Evolutionary conservation across 2,888 invertebrate genomes (phyloP), one percentile per base, ranked within the genome.

Genomic region (Lithophane ornitopus): DNA sequence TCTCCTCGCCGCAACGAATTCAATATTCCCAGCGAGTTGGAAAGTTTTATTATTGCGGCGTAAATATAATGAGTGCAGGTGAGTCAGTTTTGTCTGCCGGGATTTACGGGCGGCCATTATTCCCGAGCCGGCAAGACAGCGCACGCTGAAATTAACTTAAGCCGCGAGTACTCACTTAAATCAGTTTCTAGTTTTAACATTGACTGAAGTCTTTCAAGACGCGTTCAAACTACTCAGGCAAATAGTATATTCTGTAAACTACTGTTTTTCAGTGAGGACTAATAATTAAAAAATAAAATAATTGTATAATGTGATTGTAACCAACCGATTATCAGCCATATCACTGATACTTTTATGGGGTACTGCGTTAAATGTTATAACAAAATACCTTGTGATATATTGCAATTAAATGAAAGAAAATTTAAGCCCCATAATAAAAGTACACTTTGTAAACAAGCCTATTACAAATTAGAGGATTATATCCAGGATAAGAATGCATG

Each of bases 61-160:
- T 96, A 96, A 95, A 96, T 95, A 96, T 96, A 96, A 96, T 95
- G 95, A 96, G 95, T 94, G 94, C 95, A 96, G 96, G 96, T 96
- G 94, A 95, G 94, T 91, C 93, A 91, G 93, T 94, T 94, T 91
- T 92, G 95, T 95, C 95, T 95, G 94, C 88, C 81, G 93, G 94
- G 94, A 96, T 95, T 96, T 95, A 94, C 92, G 90, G 90, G 84
- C 90, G 86, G 90, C 91, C 92, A 91, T 93, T 94, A 94, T 93
- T 92, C 91, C 87, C 77, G 88, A 87, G 88, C 89, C 84, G 87
- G 87, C 85, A 93, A 94, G 93, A 94, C 91, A 93, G 90, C 87
- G 85, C 88, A 89, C 84, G 89, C 87, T 89, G 88, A 91, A 93
- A 94, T 94, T 88, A 87, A 93, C 94, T 94, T 92, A 92, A 88